A percentile compares a stretch with the other conserved stretches of the same genome.
Conservation (phyloP, 2,797 vertebrate genomes). For the Rhinophrynus dorsalis region DNA sequence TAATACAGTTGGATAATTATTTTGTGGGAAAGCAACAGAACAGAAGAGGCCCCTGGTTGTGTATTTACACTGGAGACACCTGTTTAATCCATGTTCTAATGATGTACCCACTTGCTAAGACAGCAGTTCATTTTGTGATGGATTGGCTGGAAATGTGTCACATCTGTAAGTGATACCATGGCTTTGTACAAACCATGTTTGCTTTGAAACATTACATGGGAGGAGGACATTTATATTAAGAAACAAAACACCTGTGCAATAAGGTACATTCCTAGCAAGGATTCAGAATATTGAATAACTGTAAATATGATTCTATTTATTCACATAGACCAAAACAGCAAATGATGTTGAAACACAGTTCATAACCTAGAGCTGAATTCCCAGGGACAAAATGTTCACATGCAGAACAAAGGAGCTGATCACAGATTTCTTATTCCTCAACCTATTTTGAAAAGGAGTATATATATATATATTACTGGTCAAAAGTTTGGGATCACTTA, state of each 20-base stretch:
- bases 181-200: background rate
- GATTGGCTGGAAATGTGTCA: background rate
- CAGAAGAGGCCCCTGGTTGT: too few relatives aligned
- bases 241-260: conserved; percentile 3
- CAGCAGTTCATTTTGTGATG: background rate
- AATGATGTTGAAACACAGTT: background rate
- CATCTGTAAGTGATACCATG: background rate
- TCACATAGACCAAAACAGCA: background rate
- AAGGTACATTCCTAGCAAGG: background rate
- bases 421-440: background rate
- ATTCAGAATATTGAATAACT: conserved; percentile 19
- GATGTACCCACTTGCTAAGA: background rate
- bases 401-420: background rate
- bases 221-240: background rate
- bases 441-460: background rate
- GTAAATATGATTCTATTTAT: background rate
- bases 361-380: background rate
- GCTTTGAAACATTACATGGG: conserved; percentile 5
- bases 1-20: too few relatives aligned
- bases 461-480: too few relatives aligned
- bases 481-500: too few relatives aligned
- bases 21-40: too few relatives aligned
- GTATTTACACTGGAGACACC: background rate
- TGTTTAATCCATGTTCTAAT: background rate
- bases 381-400: background rate